Evolutionary conservation across 2,113 vertebrate genomes (phyloP), one percentile per base, ranked within the genome.

Genomic region (Chascanopsetta lugubris): DNA sequence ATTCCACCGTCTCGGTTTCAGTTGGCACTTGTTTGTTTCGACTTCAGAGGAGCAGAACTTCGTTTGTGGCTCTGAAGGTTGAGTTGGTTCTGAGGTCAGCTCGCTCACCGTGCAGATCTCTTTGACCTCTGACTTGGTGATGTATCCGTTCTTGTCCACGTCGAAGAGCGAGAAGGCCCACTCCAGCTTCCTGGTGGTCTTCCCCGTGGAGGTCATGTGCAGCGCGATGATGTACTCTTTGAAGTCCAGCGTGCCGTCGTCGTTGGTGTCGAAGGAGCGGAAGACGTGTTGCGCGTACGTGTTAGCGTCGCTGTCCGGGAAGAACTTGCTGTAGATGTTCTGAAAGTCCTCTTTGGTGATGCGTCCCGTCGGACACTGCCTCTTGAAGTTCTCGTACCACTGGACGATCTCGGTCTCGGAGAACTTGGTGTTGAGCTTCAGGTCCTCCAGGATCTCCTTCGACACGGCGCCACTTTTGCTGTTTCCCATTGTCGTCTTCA

Each of bases 151-250:
- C 66, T 95, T 95, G 0, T 98, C 96, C 72, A 98, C 91, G 80
- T 98, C 97, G 0, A 97, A 98, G 92, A 98, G 95, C 36, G 95
- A 96, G 91, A 98, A 98, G 51, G 95, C 95, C 97, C 91, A 92
- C 50, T 92, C 90, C 47, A 92, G 79, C 72, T 92, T 92, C 34
- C 77, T 72, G 5, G 67, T 77, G 61, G 86, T 89, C 72, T 85
- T 91, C 4, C 90, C 90, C 2, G 90, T 88, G 0, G 90, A 92
- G 0, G 90, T 92, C 88, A 92, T 84, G 85, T 92, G 90, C 38
- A 92, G 87, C 3, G 90, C 91, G 3, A 92, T 70, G 63, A 92
- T 88, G 70, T 92, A 92, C 79, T 92, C 91, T 63, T 88, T 91
- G 85, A 92, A 92, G 77, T 92, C 91, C 82, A 92, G 85, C 0